Evolutionary conservation across 2,113 vertebrate genomes (phyloP).

Genomic region (Aptenodytes forsteri): DNA sequence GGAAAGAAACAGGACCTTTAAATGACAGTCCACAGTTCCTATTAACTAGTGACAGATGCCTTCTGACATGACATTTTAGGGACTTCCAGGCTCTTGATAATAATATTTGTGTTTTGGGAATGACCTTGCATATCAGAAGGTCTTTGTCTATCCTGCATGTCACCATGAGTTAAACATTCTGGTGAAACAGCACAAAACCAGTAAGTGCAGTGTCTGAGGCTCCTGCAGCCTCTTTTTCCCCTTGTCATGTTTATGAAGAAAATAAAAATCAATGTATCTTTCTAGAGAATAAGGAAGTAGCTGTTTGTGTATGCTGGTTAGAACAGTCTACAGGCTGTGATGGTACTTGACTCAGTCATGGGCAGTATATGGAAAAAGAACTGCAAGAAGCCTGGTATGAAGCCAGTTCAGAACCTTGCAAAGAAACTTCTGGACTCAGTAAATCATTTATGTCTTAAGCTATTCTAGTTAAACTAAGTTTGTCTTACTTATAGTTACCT

Average conservation of each 20-base stretch:
- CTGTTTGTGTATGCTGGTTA: background rate
- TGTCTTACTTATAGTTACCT: background rate
- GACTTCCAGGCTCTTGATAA: background rate
- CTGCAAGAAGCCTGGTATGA: background rate
- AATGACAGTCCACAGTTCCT: background rate
- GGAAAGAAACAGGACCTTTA: background rate
- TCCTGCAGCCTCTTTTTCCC: background rate
- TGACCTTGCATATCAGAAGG: background rate
- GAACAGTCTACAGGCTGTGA: background rate
- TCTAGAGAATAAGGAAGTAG: background rate
- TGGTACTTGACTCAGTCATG: background rate
- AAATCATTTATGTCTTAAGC: background rate
- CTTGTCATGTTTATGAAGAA: background rate
- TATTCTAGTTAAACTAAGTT: background rate
- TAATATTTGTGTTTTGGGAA: background rate
- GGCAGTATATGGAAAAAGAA: background rate
- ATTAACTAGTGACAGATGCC: background rate
- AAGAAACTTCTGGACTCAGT: background rate
- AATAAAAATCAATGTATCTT: background rate
- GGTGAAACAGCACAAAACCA: background rate
- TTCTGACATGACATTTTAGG: constrained; percentile 36
- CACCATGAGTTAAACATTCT: constrained; percentile 5
- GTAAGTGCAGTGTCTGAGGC: background rate
- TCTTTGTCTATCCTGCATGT: background rate
- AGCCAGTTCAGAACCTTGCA: background rate